A percentile compares a stretch with the other conserved stretches of the same genome.
phyloP scores from a whole-genome alignment of 2,797 vertebrate genomes.

The Sphenopsis melanotis region DNA sequence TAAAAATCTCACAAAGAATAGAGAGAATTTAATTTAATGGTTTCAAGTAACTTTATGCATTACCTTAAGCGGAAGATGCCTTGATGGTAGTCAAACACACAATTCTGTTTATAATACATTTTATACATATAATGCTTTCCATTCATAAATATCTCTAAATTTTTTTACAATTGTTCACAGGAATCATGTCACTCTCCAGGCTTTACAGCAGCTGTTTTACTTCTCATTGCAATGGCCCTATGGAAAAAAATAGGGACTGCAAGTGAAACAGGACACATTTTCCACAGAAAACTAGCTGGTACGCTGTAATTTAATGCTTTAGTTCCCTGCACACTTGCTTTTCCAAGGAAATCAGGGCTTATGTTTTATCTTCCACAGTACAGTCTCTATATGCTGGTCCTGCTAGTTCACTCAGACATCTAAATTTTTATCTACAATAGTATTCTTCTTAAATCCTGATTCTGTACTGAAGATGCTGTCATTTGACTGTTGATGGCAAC shows the following conservation, averaged over 20 bases:
- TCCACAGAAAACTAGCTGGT: not conserved
- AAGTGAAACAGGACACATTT: conserved; percentile 2
- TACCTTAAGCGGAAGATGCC: not conserved
- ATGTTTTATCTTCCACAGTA: not conserved
- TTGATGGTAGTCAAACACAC: not conserved
- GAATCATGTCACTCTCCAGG: not conserved
- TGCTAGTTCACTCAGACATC: not conserved
- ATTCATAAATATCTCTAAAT: not conserved
- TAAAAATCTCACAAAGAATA: not conserved
- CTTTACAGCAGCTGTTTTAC: conserved; percentile 8
- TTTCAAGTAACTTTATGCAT: not conserved
- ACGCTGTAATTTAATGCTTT: not conserved
- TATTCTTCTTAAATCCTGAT: not conserved
- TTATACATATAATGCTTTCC: not conserved
- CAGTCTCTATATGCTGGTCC: not conserved
- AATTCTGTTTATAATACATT: not conserved
- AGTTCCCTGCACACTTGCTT: not conserved
- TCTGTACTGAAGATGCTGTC: not conserved
- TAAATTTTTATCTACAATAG: not conserved
- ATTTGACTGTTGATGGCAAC: not conserved
- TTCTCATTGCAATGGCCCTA: not conserved
- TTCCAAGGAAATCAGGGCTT: not conserved
- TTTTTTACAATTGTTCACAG: not conserved
- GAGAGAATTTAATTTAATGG: not conserved
- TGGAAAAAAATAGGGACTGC: not conserved